These are phyloP conservation scores for Amphipyra berbera DNA, from an alignment of 2,888 invertebrate genomes.

Conservation along the genomic window DNA sequence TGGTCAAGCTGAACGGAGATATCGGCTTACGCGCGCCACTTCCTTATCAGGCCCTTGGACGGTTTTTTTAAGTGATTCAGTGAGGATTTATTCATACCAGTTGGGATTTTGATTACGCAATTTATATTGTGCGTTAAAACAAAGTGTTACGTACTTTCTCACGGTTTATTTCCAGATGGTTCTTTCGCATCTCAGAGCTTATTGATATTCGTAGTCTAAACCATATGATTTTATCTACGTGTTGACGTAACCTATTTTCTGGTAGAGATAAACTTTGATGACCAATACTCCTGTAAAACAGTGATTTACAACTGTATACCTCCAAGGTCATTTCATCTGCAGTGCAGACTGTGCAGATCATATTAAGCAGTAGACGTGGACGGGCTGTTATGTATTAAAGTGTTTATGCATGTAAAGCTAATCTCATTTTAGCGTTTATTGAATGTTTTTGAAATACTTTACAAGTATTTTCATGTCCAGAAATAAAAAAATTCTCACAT, in stretches of 20 bases:
- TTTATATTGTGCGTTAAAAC: conserved; percentile 25
- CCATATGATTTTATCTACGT: too few species aligned
- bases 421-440: background rate
- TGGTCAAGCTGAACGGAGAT: conserved; percentile 63
- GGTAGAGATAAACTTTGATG: too few species aligned
- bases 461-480: background rate
- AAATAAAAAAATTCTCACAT: conserved; percentile 5
- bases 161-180: background rate
- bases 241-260: too few species aligned
- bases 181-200: too few species aligned
- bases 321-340: too few species aligned
- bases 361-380: background rate
- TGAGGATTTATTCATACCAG: conserved; percentile 33
- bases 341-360: too few species aligned
- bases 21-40: conserved; percentile 60
- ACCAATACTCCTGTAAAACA: too few species aligned
- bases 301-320: too few species aligned
- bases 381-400: background rate
- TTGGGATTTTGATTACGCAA: conserved; percentile 28
- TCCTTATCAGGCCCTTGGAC: conserved; percentile 60
- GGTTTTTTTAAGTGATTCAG: conserved; percentile 46
- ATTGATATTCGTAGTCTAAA: too few species aligned
- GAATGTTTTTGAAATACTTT: background rate
- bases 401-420: background rate
- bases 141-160: background rate